Evolutionary conservation across 2,888 invertebrate genomes (phyloP).

Genomic region (Archaeoteleia sp.): DNA sequence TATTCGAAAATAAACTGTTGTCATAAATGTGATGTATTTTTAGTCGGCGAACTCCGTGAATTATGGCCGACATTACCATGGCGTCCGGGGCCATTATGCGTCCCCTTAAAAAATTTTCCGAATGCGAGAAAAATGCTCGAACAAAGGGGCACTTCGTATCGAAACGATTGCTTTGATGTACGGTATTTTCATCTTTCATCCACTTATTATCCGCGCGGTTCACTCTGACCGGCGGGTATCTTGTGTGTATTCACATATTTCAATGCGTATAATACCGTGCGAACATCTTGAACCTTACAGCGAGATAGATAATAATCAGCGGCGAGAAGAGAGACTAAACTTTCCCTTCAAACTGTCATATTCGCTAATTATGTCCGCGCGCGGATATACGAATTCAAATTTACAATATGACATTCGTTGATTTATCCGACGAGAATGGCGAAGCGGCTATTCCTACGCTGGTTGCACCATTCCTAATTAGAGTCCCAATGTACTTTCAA

Average conservation of each 20-base stretch:
- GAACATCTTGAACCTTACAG: slow-evolving; percentile 54
- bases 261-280: slow-evolving; percentile 49
- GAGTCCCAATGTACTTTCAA: neutral
- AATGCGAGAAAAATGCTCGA: slow-evolving; percentile 6
- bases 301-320: slow-evolving; percentile 45
- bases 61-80: slow-evolving; percentile 11
- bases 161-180: slow-evolving; percentile 28
- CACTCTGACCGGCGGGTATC: slow-evolving; percentile 41
- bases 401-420: slow-evolving; percentile 19
- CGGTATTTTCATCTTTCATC: slow-evolving; percentile 42
- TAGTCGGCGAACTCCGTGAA: slow-evolving; percentile 15
- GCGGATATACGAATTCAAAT: slow-evolving; percentile 9
- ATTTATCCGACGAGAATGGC: slow-evolving; percentile 27
- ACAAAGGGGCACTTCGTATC: slow-evolving; percentile 25
- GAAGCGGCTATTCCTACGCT: neutral
- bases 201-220: slow-evolving; percentile 37
- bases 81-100: slow-evolving; percentile 14
- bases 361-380: slow-evolving; percentile 35
- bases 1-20: slow-evolving; percentile 24
- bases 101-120: slow-evolving; percentile 5
- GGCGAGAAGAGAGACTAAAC: slow-evolving; percentile 22
- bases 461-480: slow-evolving; percentile 20
- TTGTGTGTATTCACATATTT: slow-evolving; percentile 17
- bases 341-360: slow-evolving; percentile 45
- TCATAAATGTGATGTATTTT: slow-evolving; percentile 21